These are phyloP conservation scores for Valencia hispanica DNA, from an alignment of 2,797 vertebrate genomes.

Conservation along the genomic window DNA sequence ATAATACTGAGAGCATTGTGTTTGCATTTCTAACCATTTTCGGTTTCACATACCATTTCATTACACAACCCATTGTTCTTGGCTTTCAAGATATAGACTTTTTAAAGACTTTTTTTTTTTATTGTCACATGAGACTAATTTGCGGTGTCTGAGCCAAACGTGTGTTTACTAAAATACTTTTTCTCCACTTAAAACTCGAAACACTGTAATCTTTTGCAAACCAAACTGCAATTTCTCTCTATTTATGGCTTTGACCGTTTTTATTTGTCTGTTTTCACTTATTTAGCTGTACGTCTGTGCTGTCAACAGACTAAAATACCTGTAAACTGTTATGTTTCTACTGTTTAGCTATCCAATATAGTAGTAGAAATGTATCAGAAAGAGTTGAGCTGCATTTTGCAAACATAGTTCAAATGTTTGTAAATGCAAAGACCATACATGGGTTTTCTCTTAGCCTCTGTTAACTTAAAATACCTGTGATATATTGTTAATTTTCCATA, in stretches of 20 bases:
- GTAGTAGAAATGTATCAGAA: background rate
- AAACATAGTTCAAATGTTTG: background rate
- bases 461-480: background rate
- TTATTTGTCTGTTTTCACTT: conserved; percentile 4
- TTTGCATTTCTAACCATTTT: background rate
- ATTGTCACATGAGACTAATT: background rate
- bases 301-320: conserved; percentile 29
- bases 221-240: conserved; percentile 26
- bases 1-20: background rate
- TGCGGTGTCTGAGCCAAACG: background rate
- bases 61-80: background rate
- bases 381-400: background rate
- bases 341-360: background rate
- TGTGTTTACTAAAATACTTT: conserved; percentile 16
- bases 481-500: background rate
- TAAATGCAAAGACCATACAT: background rate
- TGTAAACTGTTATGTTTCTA: conserved; percentile 5
- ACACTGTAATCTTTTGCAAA: conserved; percentile 22
- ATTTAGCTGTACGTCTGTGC: conserved; percentile 16
- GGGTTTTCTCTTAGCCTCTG: background rate
- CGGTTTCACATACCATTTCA: background rate
- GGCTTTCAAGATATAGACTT: background rate
- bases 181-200: conserved; percentile 5
- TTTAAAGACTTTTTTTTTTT: background rate
- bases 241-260: conserved; percentile 20